Base-by-base conservation (phyloP, 2,797 vertebrate species). In the Argentina silus region DNA sequence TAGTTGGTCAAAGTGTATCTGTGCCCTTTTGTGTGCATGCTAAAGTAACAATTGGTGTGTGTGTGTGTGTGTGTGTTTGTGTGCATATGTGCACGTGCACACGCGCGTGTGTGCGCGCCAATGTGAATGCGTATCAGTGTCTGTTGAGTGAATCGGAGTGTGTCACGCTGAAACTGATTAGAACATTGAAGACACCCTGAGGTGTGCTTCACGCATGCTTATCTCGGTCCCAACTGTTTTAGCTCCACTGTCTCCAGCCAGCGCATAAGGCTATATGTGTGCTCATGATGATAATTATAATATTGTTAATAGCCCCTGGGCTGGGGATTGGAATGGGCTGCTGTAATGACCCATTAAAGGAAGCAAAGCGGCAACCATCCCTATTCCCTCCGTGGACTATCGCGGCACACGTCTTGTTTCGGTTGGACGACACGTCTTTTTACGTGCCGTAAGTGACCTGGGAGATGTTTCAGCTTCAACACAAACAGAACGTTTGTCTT, bases 241-340 rank as follows among this genome's bases (percentile, higher is more conserved):
- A n/a, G 66, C 55, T 15, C 11, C 68, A 72, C 61, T 17, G 27
- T 83, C 78, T 73, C 82, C 83, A 84, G 76, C 79, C 47, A 62
- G 10, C 47, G 14, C 12, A 69, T 57, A 42, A 69, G 55, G 42
- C 68, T 36, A 36, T 36, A 36, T 3, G 10, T 50, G 19, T 51
- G 65, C 7, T 67, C 48, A 3, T n/a, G 65, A 67, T 67, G 48
- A 51, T 67, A 36, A 67, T 51, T 47, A 27, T 36, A 21, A 51
- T 67, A 51, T 50, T 23, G 56, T 17, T 51, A 42, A 15, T 17
- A 27, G 65, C 11, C 65, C 65, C 65, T 47, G 50, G 48, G 65
- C 65, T 21, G 65, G 9, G 45, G 17, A 67, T 50, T 51, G 65
- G 48, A 67, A 27, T 9, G 19, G 65, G 45, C 19, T 7, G 12